Conservation (phyloP, 2,888 invertebrate genomes). For the Melipona bicolor region DNA sequence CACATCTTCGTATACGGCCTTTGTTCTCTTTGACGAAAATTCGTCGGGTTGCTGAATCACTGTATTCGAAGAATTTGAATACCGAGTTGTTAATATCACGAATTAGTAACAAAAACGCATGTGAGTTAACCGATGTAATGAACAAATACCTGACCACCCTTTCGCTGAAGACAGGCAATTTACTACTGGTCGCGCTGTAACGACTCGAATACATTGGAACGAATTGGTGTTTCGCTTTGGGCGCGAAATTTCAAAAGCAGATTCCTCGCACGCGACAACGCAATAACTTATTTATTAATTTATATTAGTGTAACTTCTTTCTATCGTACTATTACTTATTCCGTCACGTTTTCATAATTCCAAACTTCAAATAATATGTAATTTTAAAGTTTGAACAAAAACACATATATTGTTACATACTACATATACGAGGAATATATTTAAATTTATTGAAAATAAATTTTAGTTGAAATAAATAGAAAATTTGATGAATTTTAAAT, state of each 20-base stretch:
- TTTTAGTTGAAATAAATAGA: background rate
- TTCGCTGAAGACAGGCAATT: conserved; percentile 59
- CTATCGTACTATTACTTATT: too few species aligned
- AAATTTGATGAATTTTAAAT: background rate
- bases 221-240: conserved; percentile 51
- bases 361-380: background rate
- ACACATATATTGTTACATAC: too few species aligned
- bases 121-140: conserved; percentile 22
- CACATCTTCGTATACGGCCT: conserved; percentile 88
- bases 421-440: background rate
- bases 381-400: background rate
- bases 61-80: conserved; percentile 11
- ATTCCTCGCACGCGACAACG: background rate
- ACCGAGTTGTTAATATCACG: conserved; percentile 15
- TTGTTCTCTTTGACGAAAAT: conserved; percentile 16
- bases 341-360: background rate
- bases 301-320: background rate
- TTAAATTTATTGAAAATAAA: background rate
- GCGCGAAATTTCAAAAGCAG: conserved; percentile 48
- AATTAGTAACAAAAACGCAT: conserved; percentile 39
- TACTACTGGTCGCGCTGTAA: conserved; percentile 52
- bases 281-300: background rate
- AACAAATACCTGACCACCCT: conserved; percentile 25
- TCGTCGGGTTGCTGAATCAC: conserved; percentile 19
- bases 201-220: conserved; percentile 41